These are phyloP conservation scores for Dendronephthya gigantea DNA, from an alignment of 64 coral and sea anemone genomes.

Conservation along the genomic window DNA sequence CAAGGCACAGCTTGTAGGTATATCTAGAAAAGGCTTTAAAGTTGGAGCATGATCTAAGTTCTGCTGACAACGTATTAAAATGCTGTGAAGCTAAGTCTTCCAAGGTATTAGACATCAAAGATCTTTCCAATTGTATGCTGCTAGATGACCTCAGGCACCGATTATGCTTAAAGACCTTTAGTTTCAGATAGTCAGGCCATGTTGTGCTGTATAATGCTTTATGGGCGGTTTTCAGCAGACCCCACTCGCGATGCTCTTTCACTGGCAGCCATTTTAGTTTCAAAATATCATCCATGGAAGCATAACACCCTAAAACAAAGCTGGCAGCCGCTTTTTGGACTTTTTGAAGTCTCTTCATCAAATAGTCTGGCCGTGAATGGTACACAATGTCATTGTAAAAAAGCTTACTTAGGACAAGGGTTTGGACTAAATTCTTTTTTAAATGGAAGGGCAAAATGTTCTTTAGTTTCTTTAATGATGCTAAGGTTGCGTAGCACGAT, in stretches of 20 bases:
- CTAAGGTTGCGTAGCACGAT: background rate
- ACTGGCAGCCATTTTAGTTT: background rate
- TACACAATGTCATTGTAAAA: background rate
- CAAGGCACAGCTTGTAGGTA: no score
- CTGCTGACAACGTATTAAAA: background rate
- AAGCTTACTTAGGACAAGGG: background rate
- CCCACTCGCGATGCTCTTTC: background rate
- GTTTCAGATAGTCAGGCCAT: background rate
- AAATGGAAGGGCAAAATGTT: slow-evolving; percentile 4
- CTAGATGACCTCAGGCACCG: background rate
- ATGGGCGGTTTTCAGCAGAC: background rate
- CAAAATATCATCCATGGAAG: background rate
- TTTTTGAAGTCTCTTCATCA: slow-evolving; percentile 2
- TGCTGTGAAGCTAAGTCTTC: background rate
- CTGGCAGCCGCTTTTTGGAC: slow-evolving; percentile 12
- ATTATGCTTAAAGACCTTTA: background rate
- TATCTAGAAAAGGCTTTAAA: background rate
- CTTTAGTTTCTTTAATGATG: slow-evolving; percentile 19
- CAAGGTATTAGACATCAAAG: background rate
- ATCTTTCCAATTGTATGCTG: background rate
- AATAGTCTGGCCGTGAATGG: background rate
- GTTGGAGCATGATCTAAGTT: background rate
- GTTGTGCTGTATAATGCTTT: background rate
- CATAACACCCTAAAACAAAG: background rate
- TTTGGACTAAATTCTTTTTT: slow-evolving; percentile 1